These are phyloP conservation scores for Chironex yamaguchii DNA, from an alignment of 30 jellyfish, hydroid and myxozoan genomes.

Conservation along the genomic window DNA sequence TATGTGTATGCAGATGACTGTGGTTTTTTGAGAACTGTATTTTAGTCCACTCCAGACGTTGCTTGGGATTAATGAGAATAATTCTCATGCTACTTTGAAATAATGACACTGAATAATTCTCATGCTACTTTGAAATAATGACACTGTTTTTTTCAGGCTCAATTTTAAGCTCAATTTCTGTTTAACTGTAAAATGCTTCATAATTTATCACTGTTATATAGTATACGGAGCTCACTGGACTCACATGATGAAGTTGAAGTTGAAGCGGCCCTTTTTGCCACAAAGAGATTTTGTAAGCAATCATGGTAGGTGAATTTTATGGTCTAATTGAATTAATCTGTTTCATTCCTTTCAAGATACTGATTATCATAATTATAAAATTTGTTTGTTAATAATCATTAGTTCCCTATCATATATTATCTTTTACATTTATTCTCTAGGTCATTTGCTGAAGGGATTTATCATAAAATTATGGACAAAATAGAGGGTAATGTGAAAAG, in stretches of 20 bases:
- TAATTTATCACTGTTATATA: neutral
- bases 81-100: neutral
- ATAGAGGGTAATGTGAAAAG: slow-evolving; percentile 85
- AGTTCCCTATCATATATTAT: no score
- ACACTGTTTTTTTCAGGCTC: neutral
- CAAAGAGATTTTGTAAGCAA: slow-evolving; percentile 91
- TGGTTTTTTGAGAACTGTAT: no score
- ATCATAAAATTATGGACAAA: slow-evolving; percentile 85
- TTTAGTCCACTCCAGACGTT: no score
- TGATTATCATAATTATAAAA: no score
- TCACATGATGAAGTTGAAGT: slow-evolving; percentile 97
- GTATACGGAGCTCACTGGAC: slow-evolving; percentile 93
- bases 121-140: neutral
- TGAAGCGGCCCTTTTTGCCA: slow-evolving; percentile 98
- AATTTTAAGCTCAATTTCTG: neutral
- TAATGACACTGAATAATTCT: neutral
- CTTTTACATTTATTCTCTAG: slow-evolving; percentile 57
- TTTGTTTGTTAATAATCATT: no score
- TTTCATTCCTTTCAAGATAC: no score
- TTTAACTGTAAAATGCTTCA: neutral
- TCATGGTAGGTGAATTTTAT: slow-evolving; percentile 65
- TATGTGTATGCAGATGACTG: no score
- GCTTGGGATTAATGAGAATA: no score
- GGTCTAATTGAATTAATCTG: neutral
- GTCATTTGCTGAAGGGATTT: slow-evolving; percentile 90